Conservation (phyloP, 2,888 invertebrate species). For the Sthenelais limicola region DNA sequence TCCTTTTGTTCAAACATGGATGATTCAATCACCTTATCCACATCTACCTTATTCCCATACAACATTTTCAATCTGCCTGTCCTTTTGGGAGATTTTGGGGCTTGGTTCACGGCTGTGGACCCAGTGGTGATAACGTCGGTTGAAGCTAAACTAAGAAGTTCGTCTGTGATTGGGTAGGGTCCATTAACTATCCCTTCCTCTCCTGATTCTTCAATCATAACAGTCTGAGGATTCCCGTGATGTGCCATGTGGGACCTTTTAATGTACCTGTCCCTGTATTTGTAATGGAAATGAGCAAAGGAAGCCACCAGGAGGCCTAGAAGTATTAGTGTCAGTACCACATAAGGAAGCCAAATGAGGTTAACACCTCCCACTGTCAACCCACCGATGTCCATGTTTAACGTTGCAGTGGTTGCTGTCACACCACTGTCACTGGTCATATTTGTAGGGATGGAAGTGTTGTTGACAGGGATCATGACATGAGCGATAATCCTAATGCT, state of each 20-base stretch:
- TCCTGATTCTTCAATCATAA: background rate
- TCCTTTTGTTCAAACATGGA: conserved; percentile 25
- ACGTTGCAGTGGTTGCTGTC: no score
- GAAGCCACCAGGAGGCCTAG: conserved; percentile 49
- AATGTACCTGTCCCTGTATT: conserved; percentile 52
- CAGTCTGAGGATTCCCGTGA: background rate
- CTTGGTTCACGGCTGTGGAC: background rate
- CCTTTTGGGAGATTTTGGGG: no score
- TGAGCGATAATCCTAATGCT: no score
- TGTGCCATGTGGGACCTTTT: conserved; percentile 38
- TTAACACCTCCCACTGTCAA: no score
- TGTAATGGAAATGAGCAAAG: conserved; percentile 51
- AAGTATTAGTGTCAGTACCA: conserved; percentile 44
- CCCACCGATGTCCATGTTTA: no score
- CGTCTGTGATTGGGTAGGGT: no score
- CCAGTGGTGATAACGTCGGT: no score
- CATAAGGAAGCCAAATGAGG: conserved; percentile 52
- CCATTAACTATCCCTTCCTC: background rate
- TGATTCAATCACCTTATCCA: background rate
- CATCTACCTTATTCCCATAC: conserved; percentile 39
- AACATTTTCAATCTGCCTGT: conserved; percentile 17
- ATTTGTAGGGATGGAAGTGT: no score
- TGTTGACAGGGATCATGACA: no score
- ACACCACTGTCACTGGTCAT: no score
- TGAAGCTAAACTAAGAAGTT: no score